Percentiles rank a stretch among this genome's conserved stretches.
Conservation (phyloP, 2,888 invertebrate species). For the Nezara viridula region DNA sequence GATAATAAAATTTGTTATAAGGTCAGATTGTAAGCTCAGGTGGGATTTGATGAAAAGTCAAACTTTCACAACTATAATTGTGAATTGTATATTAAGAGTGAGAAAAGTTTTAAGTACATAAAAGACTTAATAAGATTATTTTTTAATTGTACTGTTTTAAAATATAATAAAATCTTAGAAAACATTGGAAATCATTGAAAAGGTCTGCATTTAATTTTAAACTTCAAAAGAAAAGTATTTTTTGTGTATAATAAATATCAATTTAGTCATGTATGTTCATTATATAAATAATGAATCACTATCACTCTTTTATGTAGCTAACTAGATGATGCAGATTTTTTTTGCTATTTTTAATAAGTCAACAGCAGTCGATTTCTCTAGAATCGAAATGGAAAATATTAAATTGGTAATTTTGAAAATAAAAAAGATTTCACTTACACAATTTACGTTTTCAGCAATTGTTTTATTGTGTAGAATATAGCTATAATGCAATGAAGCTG, state of each 20-base stretch:
- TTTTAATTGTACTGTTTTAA: neutral
- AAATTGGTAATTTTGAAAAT: neutral
- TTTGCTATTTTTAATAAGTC: neutral
- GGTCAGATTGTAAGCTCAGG: neutral
- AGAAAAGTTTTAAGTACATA: conserved; percentile 33
- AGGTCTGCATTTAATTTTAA: neutral
- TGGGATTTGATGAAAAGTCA: conserved; percentile 9
- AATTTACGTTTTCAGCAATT: too few relatives aligned
- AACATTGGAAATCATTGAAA: conserved; percentile 1
- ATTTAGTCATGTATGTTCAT: neutral
- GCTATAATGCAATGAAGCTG: too few relatives aligned
- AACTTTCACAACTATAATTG: neutral
- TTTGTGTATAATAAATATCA: neutral
- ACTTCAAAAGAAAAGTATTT: neutral
- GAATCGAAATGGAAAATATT: too few relatives aligned
- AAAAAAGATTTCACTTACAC: neutral
- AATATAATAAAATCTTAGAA: neutral
- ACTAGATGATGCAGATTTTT: neutral
- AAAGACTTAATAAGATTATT: conserved; percentile 38
- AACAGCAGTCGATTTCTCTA: neutral
- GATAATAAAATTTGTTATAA: neutral
- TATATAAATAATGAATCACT: neutral
- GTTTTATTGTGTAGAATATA: too few relatives aligned
- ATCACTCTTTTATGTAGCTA: neutral
- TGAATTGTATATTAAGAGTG: conserved; percentile 43